A percentile compares a stretch with the other conserved stretches of the same genome.
Conservation (phyloP, 2,797 vertebrate genomes). For the Lepus townsendii region DNA sequence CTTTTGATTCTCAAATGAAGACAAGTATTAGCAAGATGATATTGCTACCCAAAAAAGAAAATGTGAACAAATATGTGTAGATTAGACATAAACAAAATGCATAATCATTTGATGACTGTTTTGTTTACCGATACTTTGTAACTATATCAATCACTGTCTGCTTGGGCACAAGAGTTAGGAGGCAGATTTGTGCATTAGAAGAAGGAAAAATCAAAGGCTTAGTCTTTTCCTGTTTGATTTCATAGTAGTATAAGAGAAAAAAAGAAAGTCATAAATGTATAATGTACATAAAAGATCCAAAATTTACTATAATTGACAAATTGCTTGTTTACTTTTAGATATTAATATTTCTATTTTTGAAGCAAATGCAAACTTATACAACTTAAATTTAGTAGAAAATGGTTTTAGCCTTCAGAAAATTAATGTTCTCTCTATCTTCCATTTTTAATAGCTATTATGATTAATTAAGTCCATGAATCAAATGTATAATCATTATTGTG, state of each 20-base stretch:
- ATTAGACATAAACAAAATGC: conserved; percentile 2
- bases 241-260: not conserved
- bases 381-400: not conserved
- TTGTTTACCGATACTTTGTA: not conserved
- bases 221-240: not conserved
- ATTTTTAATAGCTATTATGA: not conserved
- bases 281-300: not conserved
- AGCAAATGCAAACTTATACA: conserved; percentile 25
- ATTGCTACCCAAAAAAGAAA: not conserved
- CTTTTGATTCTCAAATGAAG: not conserved
- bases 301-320: not conserved
- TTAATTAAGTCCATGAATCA: not conserved
- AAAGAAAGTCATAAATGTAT: conserved; percentile 10
- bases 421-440: not conserved
- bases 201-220: not conserved
- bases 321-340: not conserved
- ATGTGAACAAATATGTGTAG: not conserved
- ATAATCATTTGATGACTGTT: not conserved
- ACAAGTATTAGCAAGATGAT: conserved; percentile 28
- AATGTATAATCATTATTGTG: not conserved
- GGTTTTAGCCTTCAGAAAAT: not conserved
- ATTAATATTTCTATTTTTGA: conserved; percentile 40
- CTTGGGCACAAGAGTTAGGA: not conserved
- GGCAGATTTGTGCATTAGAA: not conserved
- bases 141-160: not conserved